Evolutionary conservation across 2,888 invertebrate genomes (phyloP), one percentile per base, ranked within the genome.

Genomic region (Pogonocherus hispidulus): DNA sequence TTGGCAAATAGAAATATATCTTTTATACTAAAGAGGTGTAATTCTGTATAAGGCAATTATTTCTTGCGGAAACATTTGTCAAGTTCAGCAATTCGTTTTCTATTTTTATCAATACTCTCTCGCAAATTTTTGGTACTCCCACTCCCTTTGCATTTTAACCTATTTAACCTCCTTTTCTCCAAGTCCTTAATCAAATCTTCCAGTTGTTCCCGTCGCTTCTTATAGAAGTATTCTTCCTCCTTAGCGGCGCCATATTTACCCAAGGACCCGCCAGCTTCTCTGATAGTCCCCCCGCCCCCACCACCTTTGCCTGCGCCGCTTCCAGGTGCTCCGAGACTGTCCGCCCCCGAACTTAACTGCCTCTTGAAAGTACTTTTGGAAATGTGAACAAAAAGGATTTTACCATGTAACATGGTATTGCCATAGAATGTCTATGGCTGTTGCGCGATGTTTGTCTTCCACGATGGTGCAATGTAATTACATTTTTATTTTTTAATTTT

Each of bases 151-250:
- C 49, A 18, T 60, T 49, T n/a, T 49, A 19, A n/a, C n/a, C n/a
- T n/a, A 20, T 66, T 66, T 20, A 70, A 11, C 41, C n/a, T 41
- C 5, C 16, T 60, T 35, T 65, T 57, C 19, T 64, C 32, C 22
- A 73, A 9, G 19, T 66, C 55, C 1, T 51, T 64, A 41, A 65
- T 71, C 37, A 73, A 41, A 11, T 41, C 65, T 1, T 11, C 3
- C 6, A 73, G 18, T 22, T 69, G 46, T 54, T 59, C 52, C n/a
- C 37, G 19, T 47, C 68, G 68, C 90, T 93, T 89, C 78, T 91
- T 94, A 82, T 94, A 92, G 85, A 97, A 97, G 83, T 93, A 97
- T 84, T 96, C 92, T 73, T 96, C 96, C 85, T 97, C 97, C 16
- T 90, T 89, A 0, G 93, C 96, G 49, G 93, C 94, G 86, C 96